Conservation (phyloP, 2,888 invertebrate genomes). For the Clistopyga incitator region DNA sequence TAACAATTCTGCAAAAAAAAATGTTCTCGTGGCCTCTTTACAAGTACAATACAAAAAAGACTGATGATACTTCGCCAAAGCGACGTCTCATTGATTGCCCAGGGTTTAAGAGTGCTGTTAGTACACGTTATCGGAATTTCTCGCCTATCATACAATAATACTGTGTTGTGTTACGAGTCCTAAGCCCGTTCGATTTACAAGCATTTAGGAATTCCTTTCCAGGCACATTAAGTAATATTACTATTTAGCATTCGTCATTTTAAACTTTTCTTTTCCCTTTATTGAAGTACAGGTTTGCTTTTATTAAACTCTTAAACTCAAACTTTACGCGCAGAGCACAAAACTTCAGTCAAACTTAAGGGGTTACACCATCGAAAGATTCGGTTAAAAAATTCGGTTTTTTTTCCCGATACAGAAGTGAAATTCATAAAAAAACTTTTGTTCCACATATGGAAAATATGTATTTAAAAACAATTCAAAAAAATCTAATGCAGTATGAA, state of each 20-base stretch:
- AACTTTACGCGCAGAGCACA: too few relatives aligned
- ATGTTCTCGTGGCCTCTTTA: conserved; percentile 32
- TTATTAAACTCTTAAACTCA: too few relatives aligned
- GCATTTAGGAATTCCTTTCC: background rate
- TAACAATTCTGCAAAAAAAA: conserved; percentile 7
- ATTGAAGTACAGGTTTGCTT: too few relatives aligned
- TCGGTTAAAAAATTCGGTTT: too few relatives aligned
- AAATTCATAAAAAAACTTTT: too few relatives aligned
- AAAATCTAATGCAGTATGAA: too few relatives aligned
- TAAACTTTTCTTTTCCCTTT: too few relatives aligned
- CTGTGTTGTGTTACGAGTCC: conserved; percentile 44
- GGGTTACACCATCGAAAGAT: too few relatives aligned
- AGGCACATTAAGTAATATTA: background rate
- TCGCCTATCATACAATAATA: conserved; percentile 22
- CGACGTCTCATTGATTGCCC: conserved; percentile 72
- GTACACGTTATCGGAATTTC: conserved; percentile 36
- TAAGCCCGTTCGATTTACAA: conserved; percentile 19
- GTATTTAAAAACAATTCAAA: too few relatives aligned
- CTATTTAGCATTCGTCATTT: background rate
- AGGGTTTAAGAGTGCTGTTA: conserved; percentile 74
- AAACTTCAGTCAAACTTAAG: too few relatives aligned
- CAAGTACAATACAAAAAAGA: conserved; percentile 5
- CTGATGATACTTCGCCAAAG: conserved; percentile 29
- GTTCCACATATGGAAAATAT: too few relatives aligned
- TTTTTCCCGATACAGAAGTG: too few relatives aligned